These are phyloP conservation scores for Aurelia aurita DNA, from an alignment of 30 jellyfish, hydroid and myxozoan genomes.

Conservation along the genomic window DNA sequence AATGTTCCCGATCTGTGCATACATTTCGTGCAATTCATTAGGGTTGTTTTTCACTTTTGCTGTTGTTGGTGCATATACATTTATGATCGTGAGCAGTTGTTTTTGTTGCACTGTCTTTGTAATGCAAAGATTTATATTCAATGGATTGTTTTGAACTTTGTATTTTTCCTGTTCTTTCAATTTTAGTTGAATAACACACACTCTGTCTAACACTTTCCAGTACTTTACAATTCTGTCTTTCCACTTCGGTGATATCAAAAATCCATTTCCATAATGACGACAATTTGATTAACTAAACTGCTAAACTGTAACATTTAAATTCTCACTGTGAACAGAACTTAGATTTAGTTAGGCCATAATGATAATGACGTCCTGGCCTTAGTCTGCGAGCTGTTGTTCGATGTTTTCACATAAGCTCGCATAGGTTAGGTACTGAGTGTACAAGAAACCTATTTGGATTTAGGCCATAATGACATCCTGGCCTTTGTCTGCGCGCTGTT, in stretches of 20 bases:
- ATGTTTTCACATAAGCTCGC: too few species aligned
- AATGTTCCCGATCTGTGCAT: neutral
- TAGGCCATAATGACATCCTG: too few species aligned
- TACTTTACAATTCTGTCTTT: slow-evolving; percentile 26
- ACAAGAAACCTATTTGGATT: too few species aligned
- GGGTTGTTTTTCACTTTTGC: slow-evolving; percentile 11
- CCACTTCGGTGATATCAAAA: slow-evolving; percentile 24
- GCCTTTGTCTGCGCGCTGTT: too few species aligned
- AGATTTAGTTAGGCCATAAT: too few species aligned
- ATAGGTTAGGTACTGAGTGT: too few species aligned
- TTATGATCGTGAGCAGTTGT: slow-evolving; percentile 29
- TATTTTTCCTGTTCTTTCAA: slow-evolving; percentile 10
- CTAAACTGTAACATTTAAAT: too few species aligned
- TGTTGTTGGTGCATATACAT: slow-evolving; percentile 48
- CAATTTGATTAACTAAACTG: slow-evolving; percentile 31
- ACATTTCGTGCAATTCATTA: slow-evolving; percentile 1
- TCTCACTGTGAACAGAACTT: too few species aligned
- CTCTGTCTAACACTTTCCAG: slow-evolving; percentile 44
- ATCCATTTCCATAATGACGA: slow-evolving; percentile 19
- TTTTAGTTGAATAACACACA: slow-evolving; percentile 17
- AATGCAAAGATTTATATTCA: slow-evolving; percentile 3
- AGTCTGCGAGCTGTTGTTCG: too few species aligned
- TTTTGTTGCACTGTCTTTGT: too few species aligned
- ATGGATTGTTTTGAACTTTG: slow-evolving; percentile 19
- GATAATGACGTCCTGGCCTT: too few species aligned